These are phyloP conservation scores for Drosophila lacteicornis DNA, from an alignment of 1,140 invertebrate species.

Conservation along the genomic window DNA sequence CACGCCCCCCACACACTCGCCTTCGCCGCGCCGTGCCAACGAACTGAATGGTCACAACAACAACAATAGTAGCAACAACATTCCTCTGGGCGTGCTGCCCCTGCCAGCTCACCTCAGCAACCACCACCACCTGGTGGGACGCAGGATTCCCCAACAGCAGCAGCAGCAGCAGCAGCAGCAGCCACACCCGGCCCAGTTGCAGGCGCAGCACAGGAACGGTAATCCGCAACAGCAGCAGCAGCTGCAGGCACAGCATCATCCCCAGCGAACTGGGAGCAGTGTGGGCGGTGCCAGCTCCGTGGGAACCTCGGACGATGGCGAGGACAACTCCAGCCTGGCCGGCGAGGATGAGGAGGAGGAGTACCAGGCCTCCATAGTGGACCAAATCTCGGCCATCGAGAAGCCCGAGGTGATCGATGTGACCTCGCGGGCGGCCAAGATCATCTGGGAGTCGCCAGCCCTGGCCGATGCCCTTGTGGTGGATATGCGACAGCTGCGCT, in stretches of 20 bases:
- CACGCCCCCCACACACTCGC: constrained; percentile 78
- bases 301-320: constrained; percentile 89
- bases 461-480: constrained; percentile 86
- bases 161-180: constrained; percentile 22
- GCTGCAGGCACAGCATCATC: constrained; percentile 8
- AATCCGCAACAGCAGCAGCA: constrained; percentile 23
- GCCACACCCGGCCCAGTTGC: constrained; percentile 12
- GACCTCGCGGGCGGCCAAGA: constrained; percentile 90
- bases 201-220: constrained; percentile 19
- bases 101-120: constrained; percentile 48
- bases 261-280: constrained; percentile 49
- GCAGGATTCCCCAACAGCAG: constrained; percentile 24
- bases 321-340: constrained; percentile 89
- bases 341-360: constrained; percentile 87
- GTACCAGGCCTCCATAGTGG: constrained; percentile 87
- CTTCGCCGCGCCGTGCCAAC: constrained; percentile 72
- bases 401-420: constrained; percentile 92
- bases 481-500: constrained; percentile 88
- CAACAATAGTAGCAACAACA: constrained; percentile 54
- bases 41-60: constrained; percentile 74
- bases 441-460: constrained; percentile 90
- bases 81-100: constrained; percentile 47
- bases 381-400: constrained; percentile 90
- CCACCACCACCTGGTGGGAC: constrained; percentile 34
- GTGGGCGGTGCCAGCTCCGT: constrained; percentile 86